Evolutionary conservation across 2,888 invertebrate species (phyloP), one percentile per base, ranked within the genome.

Genomic region (Patella depressa): DNA sequence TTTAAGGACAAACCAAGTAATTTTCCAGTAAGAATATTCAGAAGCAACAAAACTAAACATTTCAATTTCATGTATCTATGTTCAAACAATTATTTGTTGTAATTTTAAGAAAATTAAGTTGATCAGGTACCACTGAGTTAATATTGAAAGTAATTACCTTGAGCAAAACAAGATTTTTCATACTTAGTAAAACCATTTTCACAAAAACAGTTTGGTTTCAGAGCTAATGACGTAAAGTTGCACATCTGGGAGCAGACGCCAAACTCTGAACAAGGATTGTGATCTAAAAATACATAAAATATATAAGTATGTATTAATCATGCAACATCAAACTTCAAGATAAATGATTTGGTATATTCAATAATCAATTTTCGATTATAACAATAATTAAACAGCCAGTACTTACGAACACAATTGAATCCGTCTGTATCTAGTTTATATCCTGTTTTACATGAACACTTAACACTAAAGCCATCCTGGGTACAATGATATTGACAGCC

Each of bases 221-320:
- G 93, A 84, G 94, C 94, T 83, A 94, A 93, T 78, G 93, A 93
- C 29, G 95, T 93, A 88, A 96, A 96, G 76, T 79, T 45, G 95
- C 88, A 88, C 15, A 78, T 92, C 91, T 97, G 96, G 29, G 96
- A 94, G 89, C 97, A 97, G 4, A 94, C 93, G 72, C 94, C 94
- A 93, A 95, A 96, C 76, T 93, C 85, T 3, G 79, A 53, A 80
- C 95, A 96, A 82, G 93, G 84, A 72, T 86, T 80, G 65, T 80
- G 79, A 24, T 77, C 88, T 89, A 81, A 12, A 80, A 85, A 14
- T 71, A 5, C 34, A 19, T 53, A 9, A 2, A 17, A 9, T 45
- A 45, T 1, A 45, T 9, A 45, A 45, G 7, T 45, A 45, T 45
- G 45, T 9, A 45, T 45, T 45, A 45, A 45, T 7, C 7, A 45